Evolutionary conservation across 2,888 invertebrate genomes (phyloP).

Genomic region (Oscheius sp.): DNA sequence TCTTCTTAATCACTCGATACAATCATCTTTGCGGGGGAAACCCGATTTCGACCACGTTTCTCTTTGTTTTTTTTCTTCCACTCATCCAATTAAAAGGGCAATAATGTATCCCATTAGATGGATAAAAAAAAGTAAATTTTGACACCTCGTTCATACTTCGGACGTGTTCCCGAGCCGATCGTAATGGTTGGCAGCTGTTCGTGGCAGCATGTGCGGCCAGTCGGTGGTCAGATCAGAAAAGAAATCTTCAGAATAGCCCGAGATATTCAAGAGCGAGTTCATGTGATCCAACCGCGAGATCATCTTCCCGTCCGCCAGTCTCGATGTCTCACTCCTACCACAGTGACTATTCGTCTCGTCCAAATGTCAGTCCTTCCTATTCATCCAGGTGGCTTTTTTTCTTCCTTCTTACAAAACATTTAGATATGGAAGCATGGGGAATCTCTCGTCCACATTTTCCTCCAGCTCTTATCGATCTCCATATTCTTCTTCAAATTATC

Average conservation of each 20-base stretch:
- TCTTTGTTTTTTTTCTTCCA: not conserved
- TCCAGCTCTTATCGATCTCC: not conserved
- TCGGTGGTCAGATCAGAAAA: not conserved
- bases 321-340: conserved; percentile 29
- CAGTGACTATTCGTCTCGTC: conserved; percentile 16
- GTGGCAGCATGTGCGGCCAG: not conserved
- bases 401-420: not conserved
- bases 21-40: no score
- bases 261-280: conserved; percentile 18
- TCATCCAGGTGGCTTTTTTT: not conserved
- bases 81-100: not conserved
- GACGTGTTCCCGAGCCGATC: not conserved
- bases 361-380: not conserved
- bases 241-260: conserved; percentile 11
- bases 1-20: no score
- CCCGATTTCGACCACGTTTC: not conserved
- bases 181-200: conserved; percentile 9
- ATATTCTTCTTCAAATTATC: conserved; percentile 2
- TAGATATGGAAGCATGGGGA: conserved; percentile 24
- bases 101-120: not conserved
- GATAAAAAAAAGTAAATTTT: not conserved
- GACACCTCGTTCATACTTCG: not conserved
- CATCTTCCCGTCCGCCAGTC: not conserved
- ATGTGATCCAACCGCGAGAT: conserved; percentile 17
- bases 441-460: conserved; percentile 4